These are phyloP conservation scores for Hylyphantes graminicola DNA, from an alignment of 1,140 invertebrate species.

Conservation along the genomic window DNA sequence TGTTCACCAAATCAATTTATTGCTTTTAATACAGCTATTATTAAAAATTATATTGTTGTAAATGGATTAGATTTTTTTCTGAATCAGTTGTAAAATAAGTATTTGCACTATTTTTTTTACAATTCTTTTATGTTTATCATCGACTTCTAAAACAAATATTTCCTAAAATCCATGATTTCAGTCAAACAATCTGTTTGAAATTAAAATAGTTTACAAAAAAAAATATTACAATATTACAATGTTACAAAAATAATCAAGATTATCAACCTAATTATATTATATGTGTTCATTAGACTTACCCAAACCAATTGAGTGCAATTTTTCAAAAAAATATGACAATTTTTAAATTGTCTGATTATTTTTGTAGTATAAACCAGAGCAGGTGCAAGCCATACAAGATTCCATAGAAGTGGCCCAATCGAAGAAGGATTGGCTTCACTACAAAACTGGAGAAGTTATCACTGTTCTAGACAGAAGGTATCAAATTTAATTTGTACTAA, in stretches of 20 bases:
- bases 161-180: no score
- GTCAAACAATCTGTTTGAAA: no score
- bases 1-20: neutral
- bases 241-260: no score
- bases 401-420: conserved; percentile 64
- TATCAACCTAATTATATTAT: no score
- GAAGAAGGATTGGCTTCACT: conserved; percentile 79
- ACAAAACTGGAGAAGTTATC: conserved; percentile 89
- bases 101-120: no score
- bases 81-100: neutral
- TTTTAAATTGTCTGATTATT: neutral
- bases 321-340: neutral
- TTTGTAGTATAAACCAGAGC: conserved; percentile 82
- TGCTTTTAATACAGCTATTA: neutral
- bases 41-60: neutral
- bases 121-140: no score
- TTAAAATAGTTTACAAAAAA: no score
- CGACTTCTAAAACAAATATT: no score
- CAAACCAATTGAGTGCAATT: neutral
- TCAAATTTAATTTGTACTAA: conserved; percentile 62
- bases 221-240: no score
- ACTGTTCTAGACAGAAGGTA: conserved; percentile 92
- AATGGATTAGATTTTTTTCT: no score
- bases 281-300: no score
- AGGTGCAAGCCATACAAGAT: conserved; percentile 82